Evolutionary conservation across 2,113 vertebrate genomes (phyloP).

Genomic region (Rhinogobius similis): DNA sequence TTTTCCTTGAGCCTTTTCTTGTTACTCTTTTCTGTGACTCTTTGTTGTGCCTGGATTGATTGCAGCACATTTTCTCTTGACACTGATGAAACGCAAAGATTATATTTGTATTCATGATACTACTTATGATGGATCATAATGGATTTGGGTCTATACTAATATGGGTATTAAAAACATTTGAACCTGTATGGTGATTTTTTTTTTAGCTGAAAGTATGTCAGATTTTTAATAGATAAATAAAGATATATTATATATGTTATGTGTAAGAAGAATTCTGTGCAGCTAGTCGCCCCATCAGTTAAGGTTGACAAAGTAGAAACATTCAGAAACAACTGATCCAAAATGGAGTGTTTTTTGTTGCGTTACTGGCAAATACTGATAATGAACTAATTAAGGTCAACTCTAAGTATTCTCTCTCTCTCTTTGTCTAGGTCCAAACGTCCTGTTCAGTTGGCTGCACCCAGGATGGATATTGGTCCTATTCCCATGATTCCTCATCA

Average conservation of each 20-base stretch:
- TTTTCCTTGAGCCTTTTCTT: too few species aligned
- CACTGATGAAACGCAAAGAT: neutral
- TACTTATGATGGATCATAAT: neutral
- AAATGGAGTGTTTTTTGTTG: too few species aligned
- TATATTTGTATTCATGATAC: neutral
- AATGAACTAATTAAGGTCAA: neutral
- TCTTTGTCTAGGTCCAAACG: constrained; percentile 84
- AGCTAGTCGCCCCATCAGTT: too few species aligned
- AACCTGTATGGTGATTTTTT: too few species aligned
- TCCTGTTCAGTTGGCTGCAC: constrained; percentile 71
- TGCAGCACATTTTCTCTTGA: neutral
- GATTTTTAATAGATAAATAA: too few species aligned
- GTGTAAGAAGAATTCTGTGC: too few species aligned
- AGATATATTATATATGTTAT: too few species aligned
- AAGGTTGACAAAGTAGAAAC: too few species aligned
- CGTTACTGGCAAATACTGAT: neutral
- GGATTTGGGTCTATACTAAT: too few species aligned
- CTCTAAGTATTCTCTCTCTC: constrained; percentile 11
- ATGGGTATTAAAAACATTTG: too few species aligned
- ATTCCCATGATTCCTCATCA: constrained; percentile 90
- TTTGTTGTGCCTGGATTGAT: neutral
- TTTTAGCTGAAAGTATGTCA: too few species aligned
- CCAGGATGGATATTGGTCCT: constrained; percentile 79
- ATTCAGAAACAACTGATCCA: too few species aligned
- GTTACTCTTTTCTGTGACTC: neutral